A percentile compares a stretch with the other conserved stretches of the same genome.
phyloP scores from a whole-genome alignment of 2,888 invertebrate genomes.

The Tenthredo scrophulariae region DNA sequence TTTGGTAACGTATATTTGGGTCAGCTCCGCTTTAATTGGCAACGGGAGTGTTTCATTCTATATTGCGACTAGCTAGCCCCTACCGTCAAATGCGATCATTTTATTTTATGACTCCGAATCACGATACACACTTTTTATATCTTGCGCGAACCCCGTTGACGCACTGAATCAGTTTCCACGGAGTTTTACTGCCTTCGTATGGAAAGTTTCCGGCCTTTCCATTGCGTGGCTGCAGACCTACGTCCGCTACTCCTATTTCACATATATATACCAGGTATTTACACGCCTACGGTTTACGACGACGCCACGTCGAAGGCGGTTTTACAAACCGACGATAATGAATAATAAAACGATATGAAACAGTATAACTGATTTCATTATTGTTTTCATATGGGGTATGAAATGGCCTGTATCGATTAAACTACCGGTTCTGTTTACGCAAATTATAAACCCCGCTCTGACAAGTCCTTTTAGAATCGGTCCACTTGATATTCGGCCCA shows the following conservation, averaged over 20 bases:
- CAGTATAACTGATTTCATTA: background rate
- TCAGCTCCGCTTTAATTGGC: slow-evolving; percentile 63
- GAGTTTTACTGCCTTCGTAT: slow-evolving; percentile 35
- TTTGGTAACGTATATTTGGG: slow-evolving; percentile 58
- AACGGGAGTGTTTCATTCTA: slow-evolving; percentile 53
- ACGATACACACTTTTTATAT: slow-evolving; percentile 50
- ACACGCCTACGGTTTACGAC: slow-evolving; percentile 49
- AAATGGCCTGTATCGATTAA: slow-evolving; percentile 1
- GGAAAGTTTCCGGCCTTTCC: slow-evolving; percentile 25
- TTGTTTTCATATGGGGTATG: background rate
- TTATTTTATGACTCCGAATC: slow-evolving; percentile 55
- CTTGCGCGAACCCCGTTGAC: slow-evolving; percentile 23
- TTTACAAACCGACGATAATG: slow-evolving; percentile 50
- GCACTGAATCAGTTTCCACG: slow-evolving; percentile 40
- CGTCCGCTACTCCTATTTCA: slow-evolving; percentile 4
- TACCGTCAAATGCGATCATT: slow-evolving; percentile 51
- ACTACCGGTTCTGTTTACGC: background rate
- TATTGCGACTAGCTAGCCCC: background rate
- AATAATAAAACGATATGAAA: slow-evolving; percentile 48
- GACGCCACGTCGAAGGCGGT: background rate
- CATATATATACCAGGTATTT: slow-evolving; percentile 13
- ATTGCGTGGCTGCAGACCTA: slow-evolving; percentile 25
- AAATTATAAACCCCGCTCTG: background rate
- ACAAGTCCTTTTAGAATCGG: background rate
- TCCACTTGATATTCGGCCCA: background rate